Evolutionary conservation across 2,113 vertebrate species (phyloP), one percentile per base, ranked within the genome.

Genomic region (Misgurnus mizolepis): DNA sequence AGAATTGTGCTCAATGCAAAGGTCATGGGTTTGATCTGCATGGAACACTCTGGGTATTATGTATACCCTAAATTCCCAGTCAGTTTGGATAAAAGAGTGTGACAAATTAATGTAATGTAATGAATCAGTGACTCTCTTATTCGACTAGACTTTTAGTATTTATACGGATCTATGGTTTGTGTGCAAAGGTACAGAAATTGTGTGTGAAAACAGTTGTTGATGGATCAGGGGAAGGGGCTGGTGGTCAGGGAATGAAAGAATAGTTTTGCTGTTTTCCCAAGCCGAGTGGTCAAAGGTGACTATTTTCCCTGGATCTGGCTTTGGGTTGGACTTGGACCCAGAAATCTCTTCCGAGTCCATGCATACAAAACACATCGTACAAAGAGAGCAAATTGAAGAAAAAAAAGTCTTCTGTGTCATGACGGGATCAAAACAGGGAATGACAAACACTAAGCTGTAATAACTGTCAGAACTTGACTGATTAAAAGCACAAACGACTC

Each of bases 181-280:
- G 61, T 65, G 43, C 15, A 43, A 22, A 22, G 22, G 22, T 22
- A 22, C 22, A 22, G 22, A 22, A 22, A 22, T 22, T 50, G 50
- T 78, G 68, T 78, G 17, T 67, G 45, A 39, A 40, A 60, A 15
- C 18, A 66, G 66, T 34, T 14, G 5, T 9, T 71, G 55, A 73
- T 58, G n/a, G 10, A 73, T 73, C 70, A 60, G 55, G 50, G 39
- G 40, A 53, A 49, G 60, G 41, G 58, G 14, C 55, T 60, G 18
- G 69, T 61, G 55, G 82, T 80, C 70, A 64, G 56, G 39, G 34
- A 69, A 18, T 34, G 72, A 34, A 76, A 81, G 43, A 81, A 76
- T 70, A 7, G 56, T 40, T 64, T 40, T 70, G 80, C 43, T 62
- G 65, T 81, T 81, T 81, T 81, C 73, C 80, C 73, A 81, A 7